Evolutionary conservation across 2,113 vertebrate species (phyloP).

Genomic region (Rhineura floridana): DNA sequence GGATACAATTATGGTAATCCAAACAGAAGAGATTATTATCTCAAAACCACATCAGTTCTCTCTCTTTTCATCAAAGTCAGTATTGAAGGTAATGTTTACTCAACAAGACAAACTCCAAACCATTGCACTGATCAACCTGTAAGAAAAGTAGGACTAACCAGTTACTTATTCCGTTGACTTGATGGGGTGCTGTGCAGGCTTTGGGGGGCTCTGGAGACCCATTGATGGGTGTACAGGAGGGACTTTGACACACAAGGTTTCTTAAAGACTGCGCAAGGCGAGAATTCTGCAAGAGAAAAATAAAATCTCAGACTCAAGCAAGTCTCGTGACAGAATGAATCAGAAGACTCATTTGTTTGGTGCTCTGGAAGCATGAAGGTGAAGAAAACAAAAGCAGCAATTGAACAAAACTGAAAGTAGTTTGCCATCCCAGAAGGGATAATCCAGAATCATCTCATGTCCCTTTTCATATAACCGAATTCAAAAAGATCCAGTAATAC

Average conservation of each 20-base stretch:
- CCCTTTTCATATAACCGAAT: not conserved
- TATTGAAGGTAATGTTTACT: not conserved
- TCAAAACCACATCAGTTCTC: not conserved
- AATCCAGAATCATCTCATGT: not conserved
- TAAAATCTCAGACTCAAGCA: not conserved
- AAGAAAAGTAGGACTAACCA: conserved; percentile 50
- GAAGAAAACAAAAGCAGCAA: not conserved
- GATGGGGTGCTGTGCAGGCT: conserved; percentile 12
- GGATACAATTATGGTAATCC: not conserved
- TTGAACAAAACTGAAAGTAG: not conserved
- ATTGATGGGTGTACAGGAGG: conserved; percentile 23
- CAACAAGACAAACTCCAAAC: not conserved
- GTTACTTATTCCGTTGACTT: conserved; percentile 51
- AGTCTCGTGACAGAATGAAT: not conserved
- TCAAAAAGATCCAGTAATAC: not conserved
- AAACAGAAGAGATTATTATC: not conserved
- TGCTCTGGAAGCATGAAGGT: not conserved
- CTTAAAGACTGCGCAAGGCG: conserved; percentile 44
- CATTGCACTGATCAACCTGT: not conserved
- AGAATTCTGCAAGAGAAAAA: conserved; percentile 53
- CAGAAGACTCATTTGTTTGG: not conserved
- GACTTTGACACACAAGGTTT: conserved; percentile 48
- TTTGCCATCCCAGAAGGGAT: not conserved
- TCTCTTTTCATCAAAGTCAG: not conserved
- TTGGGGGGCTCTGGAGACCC: conserved; percentile 30